Evolutionary conservation across 2,888 invertebrate genomes (phyloP).

Genomic region (Pollenia amentaria): DNA sequence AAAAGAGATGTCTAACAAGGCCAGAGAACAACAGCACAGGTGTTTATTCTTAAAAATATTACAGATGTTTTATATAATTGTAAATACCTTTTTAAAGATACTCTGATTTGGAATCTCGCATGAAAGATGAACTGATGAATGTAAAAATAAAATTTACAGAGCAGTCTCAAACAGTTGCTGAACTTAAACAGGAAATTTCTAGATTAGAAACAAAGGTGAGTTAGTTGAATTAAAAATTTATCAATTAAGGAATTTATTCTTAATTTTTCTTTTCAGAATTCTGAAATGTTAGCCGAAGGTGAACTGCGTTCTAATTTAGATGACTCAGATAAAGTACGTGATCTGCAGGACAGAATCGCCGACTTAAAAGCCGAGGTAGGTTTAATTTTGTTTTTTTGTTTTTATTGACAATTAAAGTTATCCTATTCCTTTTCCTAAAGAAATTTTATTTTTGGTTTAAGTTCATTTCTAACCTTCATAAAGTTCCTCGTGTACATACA

Average conservation of each 20-base stretch:
- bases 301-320: conserved; percentile 94
- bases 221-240: neutral
- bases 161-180: conserved; percentile 96
- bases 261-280: conserved; percentile 88
- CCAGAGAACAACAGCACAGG: conserved; percentile 93
- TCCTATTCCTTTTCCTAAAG: conserved; percentile 30
- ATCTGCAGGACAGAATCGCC: conserved; percentile 95
- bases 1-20: conserved; percentile 90
- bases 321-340: conserved; percentile 93
- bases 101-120: conserved; percentile 85
- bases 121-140: conserved; percentile 96
- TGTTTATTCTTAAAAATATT: conserved; percentile 77
- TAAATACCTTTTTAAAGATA: conserved; percentile 79
- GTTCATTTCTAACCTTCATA: conserved; percentile 27
- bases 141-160: conserved; percentile 97
- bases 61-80: neutral
- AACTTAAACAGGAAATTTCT: conserved; percentile 96
- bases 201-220: conserved; percentile 94
- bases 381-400: conserved; percentile 55
- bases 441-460: conserved; percentile 31
- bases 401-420: conserved; percentile 35
- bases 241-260: neutral
- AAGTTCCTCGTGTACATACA: conserved; percentile 62
- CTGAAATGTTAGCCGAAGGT: conserved; percentile 96
- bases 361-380: conserved; percentile 97